Base-by-base conservation (phyloP, 2,888 invertebrate genomes). In the Apodemia duryi region DNA sequence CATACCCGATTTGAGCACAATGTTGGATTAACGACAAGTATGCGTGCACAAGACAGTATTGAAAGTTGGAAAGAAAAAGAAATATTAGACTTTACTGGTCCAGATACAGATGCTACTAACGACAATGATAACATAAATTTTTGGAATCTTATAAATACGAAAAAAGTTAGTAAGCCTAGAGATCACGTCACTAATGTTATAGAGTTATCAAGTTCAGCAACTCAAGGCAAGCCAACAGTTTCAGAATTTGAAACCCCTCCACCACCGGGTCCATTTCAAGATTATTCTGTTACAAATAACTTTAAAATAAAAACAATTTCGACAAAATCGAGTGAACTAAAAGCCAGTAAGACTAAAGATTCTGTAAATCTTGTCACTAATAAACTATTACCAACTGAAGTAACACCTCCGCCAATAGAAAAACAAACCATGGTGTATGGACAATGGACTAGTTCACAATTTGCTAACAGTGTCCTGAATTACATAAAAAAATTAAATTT, bases 401-500 rank as follows among this genome's bases (percentile, higher is more conserved):
- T 84, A 76, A 80, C 76, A 9, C 86, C 88, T 57, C 88, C 88
- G 28, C 81, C 84, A 0, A 61, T 73, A 7, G 71, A 75, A 38
- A 76, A 75, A 64, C 77, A 82, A 68, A 71, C 72, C 10, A 83
- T 83, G 70, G 81, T 84, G 10, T 88, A 85, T 66, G 86, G 86
- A 2, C 87, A 88, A 69, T 88, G 88, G 88, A 83, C 84, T 7
- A 82, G 83, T 72, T 83, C 87, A 1, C 86, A 84, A 71, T 88
- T 85, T 73, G 87, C 87, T 11, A 83, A 83, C 1, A 85, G 73
- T 66, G 88, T 90, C 32, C 77, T 90, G 68, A 85, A 87, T 76
- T 88, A 88, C 72, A 71, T 91, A 0, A 89, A 88, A 78, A 84
- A 75, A 66, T 83, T 83, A 1, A 85, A 86, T 66, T 77, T 78